phyloP scores from a whole-genome alignment of 2,888 invertebrate genomes.

The Hypercompe scribonia region DNA sequence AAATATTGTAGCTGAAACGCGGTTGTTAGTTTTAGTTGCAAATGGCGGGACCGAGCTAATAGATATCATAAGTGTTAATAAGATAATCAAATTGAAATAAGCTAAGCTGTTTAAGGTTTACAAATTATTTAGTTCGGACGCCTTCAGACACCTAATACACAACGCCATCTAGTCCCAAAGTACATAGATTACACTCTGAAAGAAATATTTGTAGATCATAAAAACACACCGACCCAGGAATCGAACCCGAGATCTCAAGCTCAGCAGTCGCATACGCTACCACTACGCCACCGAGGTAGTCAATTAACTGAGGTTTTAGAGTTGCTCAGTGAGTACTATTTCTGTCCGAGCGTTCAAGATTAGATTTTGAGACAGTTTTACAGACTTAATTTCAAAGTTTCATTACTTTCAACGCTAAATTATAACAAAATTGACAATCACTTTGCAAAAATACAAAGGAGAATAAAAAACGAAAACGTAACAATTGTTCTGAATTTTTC shows the following conservation, averaged over 20 bases:
- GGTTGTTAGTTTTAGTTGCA: neutral
- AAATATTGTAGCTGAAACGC: neutral
- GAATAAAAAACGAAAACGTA: neutral
- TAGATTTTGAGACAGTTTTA: neutral
- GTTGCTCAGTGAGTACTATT: neutral
- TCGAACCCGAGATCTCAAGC: no score
- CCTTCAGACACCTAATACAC: no score
- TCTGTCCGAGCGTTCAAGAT: neutral
- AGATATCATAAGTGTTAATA: neutral
- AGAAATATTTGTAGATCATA: no score
- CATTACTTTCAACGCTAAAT: neutral
- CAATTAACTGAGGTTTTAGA: no score
- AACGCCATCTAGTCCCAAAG: no score
- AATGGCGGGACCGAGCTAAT: neutral
- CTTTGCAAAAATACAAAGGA: neutral
- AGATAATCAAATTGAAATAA: neutral
- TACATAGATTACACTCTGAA: no score
- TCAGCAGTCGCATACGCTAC: no score
- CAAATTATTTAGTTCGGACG: no score
- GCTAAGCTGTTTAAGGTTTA: no score
- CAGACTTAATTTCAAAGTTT: neutral
- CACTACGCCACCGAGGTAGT: no score
- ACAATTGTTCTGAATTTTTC: constrained; percentile 19
- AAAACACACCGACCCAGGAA: no score
- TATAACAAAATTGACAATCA: constrained; percentile 2